Percentiles rank a stretch among this genome's conserved stretches.
phyloP scores from a whole-genome alignment of 2,888 invertebrate species.

The Microplitis manilae region DNA sequence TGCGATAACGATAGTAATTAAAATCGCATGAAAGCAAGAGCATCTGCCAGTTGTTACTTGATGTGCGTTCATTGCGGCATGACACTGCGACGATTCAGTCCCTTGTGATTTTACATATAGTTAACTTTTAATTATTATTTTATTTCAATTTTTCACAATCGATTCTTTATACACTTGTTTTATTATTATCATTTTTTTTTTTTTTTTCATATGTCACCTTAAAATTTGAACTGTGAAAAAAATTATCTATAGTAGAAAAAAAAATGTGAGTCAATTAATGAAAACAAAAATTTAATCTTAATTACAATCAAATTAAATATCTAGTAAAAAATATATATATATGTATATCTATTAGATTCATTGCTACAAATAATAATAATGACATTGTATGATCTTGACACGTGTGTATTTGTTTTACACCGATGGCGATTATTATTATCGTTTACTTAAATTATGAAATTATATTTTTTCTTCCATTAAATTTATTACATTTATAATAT shows the following conservation, averaged over 20 bases:
- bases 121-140: neutral
- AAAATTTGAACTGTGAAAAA: neutral
- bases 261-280: constrained; percentile 7
- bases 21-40: constrained; percentile 51
- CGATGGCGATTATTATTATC: neutral
- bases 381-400: constrained; percentile 28
- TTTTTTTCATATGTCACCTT: no score
- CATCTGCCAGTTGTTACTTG: constrained; percentile 52
- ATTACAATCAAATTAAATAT: neutral
- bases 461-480: constrained; percentile 12
- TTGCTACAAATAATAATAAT: neutral
- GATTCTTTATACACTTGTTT: no score
- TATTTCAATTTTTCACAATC: no score
- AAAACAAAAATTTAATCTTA: neutral
- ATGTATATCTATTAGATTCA: constrained; percentile 21
- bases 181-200: no score
- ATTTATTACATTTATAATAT: neutral
- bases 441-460: neutral
- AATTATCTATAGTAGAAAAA: neutral
- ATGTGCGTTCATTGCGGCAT: constrained; percentile 23
- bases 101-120: neutral
- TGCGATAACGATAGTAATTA: constrained; percentile 65
- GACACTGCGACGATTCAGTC: neutral
- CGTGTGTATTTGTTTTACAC: neutral
- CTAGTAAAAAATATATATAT: neutral